phyloP scores from a whole-genome alignment of 1,140 invertebrate species.

The Tetramorium simillimum region DNA sequence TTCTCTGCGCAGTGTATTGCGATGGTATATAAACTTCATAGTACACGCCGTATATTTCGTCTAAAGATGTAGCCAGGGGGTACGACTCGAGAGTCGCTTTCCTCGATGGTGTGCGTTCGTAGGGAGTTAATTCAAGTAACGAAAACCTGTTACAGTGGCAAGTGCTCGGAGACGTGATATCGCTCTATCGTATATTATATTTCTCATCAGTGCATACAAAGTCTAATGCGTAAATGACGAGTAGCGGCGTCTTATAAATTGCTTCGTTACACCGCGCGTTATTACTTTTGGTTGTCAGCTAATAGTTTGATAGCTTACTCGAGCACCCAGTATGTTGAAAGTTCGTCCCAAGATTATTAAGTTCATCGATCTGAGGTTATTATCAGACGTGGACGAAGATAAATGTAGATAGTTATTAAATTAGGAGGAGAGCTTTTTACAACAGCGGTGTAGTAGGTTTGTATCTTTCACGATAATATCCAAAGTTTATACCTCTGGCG shows the following conservation, averaged over 20 bases:
- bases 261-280: conserved; percentile 40
- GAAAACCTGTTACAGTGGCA: conserved; percentile 52
- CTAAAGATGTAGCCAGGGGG: background rate
- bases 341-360: conserved; percentile 21
- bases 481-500: background rate
- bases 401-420: conserved; percentile 16
- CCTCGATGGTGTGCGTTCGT: conserved; percentile 14
- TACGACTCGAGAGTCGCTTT: background rate
- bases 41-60: conserved; percentile 25
- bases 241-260: conserved; percentile 40
- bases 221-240: conserved; percentile 44
- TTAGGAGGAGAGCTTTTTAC: background rate
- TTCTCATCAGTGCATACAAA: conserved; percentile 41
- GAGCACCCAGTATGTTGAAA: conserved; percentile 20
- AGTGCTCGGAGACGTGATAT: conserved; percentile 40
- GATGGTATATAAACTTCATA: background rate
- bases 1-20: background rate
- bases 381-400: background rate
- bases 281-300: conserved; percentile 40
- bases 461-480: background rate
- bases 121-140: conserved; percentile 57
- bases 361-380: conserved; percentile 29
- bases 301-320: conserved; percentile 41
- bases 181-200: conserved; percentile 47
- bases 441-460: background rate